phyloP scores from a whole-genome alignment of 2,113 vertebrate genomes.

The Muntiacus reevesi region DNA sequence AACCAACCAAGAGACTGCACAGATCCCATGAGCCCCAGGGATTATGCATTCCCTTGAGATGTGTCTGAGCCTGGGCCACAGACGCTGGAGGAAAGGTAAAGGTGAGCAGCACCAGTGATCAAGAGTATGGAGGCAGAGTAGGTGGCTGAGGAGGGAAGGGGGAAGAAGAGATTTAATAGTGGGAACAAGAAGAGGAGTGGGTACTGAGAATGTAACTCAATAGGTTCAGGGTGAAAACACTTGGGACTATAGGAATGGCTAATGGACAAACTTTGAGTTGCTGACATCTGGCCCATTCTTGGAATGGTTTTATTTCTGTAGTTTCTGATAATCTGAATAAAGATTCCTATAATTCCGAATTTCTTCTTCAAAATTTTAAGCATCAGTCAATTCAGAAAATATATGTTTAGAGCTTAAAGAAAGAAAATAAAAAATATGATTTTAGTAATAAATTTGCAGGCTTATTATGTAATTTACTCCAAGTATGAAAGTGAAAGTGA shows the following conservation, averaged over 20 bases:
- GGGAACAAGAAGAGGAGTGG: neutral
- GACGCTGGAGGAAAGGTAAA: neutral
- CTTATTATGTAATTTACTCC: neutral
- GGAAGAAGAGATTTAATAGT: neutral
- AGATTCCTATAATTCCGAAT: neutral
- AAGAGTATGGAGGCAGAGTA: neutral
- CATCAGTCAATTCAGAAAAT: neutral
- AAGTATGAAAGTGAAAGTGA: neutral
- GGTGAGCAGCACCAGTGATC: neutral
- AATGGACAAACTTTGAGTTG: neutral
- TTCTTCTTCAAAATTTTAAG: neutral
- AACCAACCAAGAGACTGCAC: neutral
- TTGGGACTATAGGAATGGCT: neutral
- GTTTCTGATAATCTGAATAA: neutral
- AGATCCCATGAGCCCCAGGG: neutral
- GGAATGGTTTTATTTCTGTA: neutral
- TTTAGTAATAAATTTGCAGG: constrained; percentile 33
- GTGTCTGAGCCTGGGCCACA: neutral
- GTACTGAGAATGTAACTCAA: neutral
- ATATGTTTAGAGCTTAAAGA: neutral
- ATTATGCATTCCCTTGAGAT: neutral
- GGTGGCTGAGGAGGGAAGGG: neutral
- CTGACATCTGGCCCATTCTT: neutral
- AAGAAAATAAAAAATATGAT: neutral
- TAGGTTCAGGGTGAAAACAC: neutral